phyloP scores from a whole-genome alignment of 2,888 invertebrate genomes.

The Drepanosiphum platanoidis region DNA sequence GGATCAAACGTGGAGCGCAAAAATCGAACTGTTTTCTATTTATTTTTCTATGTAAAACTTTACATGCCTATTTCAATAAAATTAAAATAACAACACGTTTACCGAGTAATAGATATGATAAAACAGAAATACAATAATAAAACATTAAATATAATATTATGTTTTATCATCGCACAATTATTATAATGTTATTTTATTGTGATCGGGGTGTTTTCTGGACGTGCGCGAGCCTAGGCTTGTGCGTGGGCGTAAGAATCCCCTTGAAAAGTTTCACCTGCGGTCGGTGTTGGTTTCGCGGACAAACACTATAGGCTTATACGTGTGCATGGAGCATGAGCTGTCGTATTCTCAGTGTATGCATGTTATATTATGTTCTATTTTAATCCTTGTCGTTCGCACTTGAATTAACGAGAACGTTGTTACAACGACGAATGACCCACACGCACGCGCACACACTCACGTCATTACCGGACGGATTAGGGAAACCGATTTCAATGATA shows the following conservation, averaged over 20 bases:
- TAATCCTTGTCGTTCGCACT: conserved; percentile 14
- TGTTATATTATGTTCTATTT: neutral
- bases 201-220: too few species aligned
- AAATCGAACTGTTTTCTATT: too few species aligned
- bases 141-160: too few species aligned
- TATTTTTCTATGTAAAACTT: too few species aligned
- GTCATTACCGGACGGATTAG: neutral
- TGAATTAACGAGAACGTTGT: conserved; percentile 16
- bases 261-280: conserved; percentile 7
- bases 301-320: neutral
- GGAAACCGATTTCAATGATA: neutral
- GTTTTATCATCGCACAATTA: too few species aligned
- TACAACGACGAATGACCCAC: neutral
- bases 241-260: neutral
- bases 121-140: too few species aligned
- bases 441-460: neutral
- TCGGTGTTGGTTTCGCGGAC: conserved; percentile 16
- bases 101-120: too few species aligned
- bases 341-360: conserved; percentile 8
- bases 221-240: too few species aligned
- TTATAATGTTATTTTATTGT: too few species aligned
- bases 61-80: too few species aligned
- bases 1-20: too few species aligned
- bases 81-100: too few species aligned
- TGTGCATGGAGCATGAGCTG: neutral